These are phyloP conservation scores for Cataglyphis altisquamis DNA, from an alignment of 2,888 invertebrate genomes.

Conservation along the genomic window DNA sequence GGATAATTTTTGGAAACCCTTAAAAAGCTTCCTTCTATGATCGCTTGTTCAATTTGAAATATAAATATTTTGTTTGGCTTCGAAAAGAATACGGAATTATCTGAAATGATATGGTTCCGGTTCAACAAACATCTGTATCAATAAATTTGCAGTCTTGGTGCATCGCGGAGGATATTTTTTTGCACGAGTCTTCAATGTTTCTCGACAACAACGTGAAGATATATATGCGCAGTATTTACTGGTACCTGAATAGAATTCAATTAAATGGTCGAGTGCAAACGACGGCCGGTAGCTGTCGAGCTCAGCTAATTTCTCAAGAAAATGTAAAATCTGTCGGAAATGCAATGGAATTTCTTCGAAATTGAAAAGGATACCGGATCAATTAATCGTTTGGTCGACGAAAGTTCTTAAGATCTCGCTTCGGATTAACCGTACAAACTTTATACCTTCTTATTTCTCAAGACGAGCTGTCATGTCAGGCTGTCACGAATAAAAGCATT, in stretches of 20 bases:
- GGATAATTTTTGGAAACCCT: neutral
- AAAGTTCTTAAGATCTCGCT: slow-evolving; percentile 18
- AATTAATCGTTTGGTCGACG: slow-evolving; percentile 23
- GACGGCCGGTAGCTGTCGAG: neutral
- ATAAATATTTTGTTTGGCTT: neutral
- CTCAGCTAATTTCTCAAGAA: slow-evolving; percentile 17
- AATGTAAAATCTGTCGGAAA: slow-evolving; percentile 12
- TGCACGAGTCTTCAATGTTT: neutral
- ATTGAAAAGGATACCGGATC: slow-evolving; percentile 10
- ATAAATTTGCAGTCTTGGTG: slow-evolving; percentile 16
- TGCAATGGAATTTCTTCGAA: slow-evolving; percentile 3
- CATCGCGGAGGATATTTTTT: neutral
- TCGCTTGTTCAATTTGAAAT: neutral
- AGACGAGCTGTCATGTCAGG: neutral
- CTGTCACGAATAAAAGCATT: slow-evolving; percentile 15
- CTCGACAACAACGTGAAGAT: slow-evolving; percentile 13
- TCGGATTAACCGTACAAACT: slow-evolving; percentile 19
- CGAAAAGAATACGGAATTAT: neutral
- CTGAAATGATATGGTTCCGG: neutral
- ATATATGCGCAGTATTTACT: neutral
- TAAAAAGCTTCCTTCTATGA: slow-evolving; percentile 1
- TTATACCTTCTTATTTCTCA: neutral
- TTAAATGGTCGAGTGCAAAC: slow-evolving; percentile 29
- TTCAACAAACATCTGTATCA: neutral
- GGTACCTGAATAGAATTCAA: slow-evolving; percentile 24